A percentile compares a stretch with the other conserved stretches of the same genome.
Evolutionary conservation across 2,888 invertebrate genomes (phyloP).

Genomic region (Cacoxenus indagator): DNA sequence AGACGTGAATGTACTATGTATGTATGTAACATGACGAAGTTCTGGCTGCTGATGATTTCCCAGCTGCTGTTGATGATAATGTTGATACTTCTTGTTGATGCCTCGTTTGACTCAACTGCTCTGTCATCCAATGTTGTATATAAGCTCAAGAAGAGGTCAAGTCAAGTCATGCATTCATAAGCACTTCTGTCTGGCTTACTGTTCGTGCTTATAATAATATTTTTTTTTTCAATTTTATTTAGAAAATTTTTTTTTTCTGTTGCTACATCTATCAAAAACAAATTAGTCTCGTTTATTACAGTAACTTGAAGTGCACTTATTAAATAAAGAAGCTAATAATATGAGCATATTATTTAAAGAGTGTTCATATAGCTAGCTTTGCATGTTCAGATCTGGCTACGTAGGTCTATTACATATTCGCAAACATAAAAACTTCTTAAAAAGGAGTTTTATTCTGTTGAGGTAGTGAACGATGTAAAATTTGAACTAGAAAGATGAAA

Average conservation of each 20-base stretch:
- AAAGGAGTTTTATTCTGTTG: no score
- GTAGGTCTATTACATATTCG: no score
- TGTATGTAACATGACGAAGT: not conserved
- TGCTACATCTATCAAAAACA: not conserved
- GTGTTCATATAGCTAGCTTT: no score
- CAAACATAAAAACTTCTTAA: no score
- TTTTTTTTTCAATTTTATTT: not conserved
- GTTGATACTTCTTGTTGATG: not conserved
- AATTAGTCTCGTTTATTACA: not conserved
- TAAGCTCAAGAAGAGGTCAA: constrained; percentile 16
- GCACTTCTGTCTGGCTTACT: constrained; percentile 14
- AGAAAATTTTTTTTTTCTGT: not conserved
- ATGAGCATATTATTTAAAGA: no score
- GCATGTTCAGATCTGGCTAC: no score
- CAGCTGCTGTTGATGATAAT: not conserved
- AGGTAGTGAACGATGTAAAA: no score
- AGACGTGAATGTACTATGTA: constrained; percentile 5
- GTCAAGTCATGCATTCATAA: constrained; percentile 23
- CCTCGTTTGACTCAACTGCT: no score
- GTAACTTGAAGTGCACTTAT: not conserved
- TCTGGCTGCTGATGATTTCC: not conserved
- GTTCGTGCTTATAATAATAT: not conserved
- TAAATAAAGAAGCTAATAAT: not conserved
- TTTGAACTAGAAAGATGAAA: no score
- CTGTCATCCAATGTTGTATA: no score